Base-by-base conservation (phyloP, 35 echinoderm and acorn worm genomes). In the Ptychodera flava region DNA sequence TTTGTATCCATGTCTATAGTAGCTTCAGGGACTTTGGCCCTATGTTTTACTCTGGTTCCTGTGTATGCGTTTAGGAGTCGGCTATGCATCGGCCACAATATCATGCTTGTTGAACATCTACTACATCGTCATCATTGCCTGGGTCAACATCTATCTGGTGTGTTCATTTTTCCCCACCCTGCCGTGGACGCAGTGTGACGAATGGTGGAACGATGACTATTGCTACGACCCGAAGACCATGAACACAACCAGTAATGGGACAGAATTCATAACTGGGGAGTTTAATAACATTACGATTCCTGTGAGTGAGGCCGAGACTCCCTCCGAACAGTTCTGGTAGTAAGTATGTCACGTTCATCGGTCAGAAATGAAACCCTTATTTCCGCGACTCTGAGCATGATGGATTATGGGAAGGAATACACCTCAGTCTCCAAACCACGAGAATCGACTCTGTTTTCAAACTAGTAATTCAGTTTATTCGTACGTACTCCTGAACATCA, bases 271-370 rank as follows among this genome's bases (percentile, higher is more conserved):
- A 15, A 87, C 1, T 79, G 0, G 31, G 0, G 31, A 31, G 1
- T 31, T 31, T 1, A 79, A 79, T 78, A 75, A 36, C 37, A 33
- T 31, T 31, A 28, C 28, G 31, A 31, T 78, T 28, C 85, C 80
- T 32, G 31, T 87, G 0, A 15, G n/a, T 28, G 2, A 87, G 0
- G 91, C 88, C 10, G 84, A 97, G 86, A 93, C 94, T 28, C 91
- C 94, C 30, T 91, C 94, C 32, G 88, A 93, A 32, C 86, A 97
- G 78, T 97, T 85, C 82, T 97, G 94, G 94, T 88, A 97, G 94
- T 97, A 93, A 97, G 94, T 94, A 16, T 27, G 12, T 22, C 14
- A 32, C 79, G 14, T 28, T 81, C 79, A n/a, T n/a, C n/a, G n/a
- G n/a, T n/a, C n/a, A n/a, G n/a, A n/a, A n/a, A n/a, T n/a, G n/a